Conservation (phyloP, 1,140 invertebrate species). For the Venustaconcha ellipsiformis region DNA sequence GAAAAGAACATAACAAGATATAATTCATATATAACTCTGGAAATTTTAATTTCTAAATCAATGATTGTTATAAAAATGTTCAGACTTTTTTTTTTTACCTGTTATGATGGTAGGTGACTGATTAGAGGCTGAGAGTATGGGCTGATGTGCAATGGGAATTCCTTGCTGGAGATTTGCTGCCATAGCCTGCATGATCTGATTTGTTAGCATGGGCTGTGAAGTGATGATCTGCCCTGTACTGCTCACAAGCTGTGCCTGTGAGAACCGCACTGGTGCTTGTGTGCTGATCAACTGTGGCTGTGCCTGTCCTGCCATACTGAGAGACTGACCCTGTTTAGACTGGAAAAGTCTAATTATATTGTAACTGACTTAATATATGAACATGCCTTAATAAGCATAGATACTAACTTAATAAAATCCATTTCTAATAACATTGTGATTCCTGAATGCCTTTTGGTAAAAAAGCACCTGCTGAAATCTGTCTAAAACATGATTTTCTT, state of each 20-base stretch:
- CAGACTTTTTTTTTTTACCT: conserved; percentile 8
- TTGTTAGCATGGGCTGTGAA: conserved; percentile 61
- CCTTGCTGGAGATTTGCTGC: conserved; percentile 45
- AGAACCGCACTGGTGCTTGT: conserved; percentile 49
- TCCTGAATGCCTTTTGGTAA: no score
- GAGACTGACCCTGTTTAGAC: conserved; percentile 49
- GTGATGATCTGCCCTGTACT: conserved; percentile 61
- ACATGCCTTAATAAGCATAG: no score
- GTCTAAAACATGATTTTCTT: no score
- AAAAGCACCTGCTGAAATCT: no score
- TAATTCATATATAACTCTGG: no score
- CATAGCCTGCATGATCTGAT: conserved; percentile 64
- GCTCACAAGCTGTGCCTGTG: conserved; percentile 54
- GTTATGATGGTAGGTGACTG: conserved; percentile 58
- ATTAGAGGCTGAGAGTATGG: conserved; percentile 45
- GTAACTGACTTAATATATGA: no score
- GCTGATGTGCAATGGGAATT: conserved; percentile 51
- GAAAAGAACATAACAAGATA: no score
- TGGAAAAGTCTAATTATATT: conserved; percentile 8
- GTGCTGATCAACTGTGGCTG: conserved; percentile 56
- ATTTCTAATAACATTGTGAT: no score
- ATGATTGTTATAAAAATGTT: no score
- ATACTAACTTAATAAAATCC: no score
- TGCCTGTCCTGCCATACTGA: conserved; percentile 37
- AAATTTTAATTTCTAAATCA: no score